Conservation (phyloP, 2,113 vertebrate genomes). For the Sebastes fasciatus region DNA sequence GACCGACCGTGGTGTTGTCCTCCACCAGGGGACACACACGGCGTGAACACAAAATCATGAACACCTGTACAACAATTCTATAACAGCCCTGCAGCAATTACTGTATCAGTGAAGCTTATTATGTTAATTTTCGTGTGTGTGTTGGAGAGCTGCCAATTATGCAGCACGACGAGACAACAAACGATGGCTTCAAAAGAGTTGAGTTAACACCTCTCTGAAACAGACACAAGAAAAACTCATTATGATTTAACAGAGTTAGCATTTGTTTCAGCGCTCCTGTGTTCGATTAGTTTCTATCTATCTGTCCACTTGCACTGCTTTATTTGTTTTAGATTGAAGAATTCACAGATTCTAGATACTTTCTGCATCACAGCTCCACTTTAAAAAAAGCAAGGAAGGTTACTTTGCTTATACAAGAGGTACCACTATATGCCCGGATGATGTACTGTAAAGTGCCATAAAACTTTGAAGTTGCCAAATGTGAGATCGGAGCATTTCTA, state of each 20-base stretch:
- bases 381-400: not conserved
- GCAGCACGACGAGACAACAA: not conserved
- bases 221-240: constrained; percentile 31
- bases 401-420: not conserved
- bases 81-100: constrained; percentile 2
- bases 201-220: constrained; percentile 17
- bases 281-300: not conserved
- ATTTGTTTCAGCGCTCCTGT: constrained; percentile 2
- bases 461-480: not conserved
- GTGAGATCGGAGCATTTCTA: too few relatives aligned
- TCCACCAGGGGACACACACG: constrained; percentile 16
- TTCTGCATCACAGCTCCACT: not conserved
- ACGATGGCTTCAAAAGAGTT: constrained; percentile 15
- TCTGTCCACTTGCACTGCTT: not conserved
- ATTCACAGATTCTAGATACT: not conserved
- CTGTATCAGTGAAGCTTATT: not conserved
- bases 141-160: constrained; percentile 27
- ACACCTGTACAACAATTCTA: constrained; percentile 13
- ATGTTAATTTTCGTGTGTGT: not conserved
- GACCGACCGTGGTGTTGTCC: constrained; percentile 32
- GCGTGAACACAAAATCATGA: not conserved
- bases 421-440: not conserved
- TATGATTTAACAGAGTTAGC: constrained; percentile 2
- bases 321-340: constrained; percentile 9
- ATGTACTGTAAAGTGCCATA: not conserved